phyloP scores from a whole-genome alignment of 2,113 vertebrate genomes.

The Saccopteryx leptura region DNA sequence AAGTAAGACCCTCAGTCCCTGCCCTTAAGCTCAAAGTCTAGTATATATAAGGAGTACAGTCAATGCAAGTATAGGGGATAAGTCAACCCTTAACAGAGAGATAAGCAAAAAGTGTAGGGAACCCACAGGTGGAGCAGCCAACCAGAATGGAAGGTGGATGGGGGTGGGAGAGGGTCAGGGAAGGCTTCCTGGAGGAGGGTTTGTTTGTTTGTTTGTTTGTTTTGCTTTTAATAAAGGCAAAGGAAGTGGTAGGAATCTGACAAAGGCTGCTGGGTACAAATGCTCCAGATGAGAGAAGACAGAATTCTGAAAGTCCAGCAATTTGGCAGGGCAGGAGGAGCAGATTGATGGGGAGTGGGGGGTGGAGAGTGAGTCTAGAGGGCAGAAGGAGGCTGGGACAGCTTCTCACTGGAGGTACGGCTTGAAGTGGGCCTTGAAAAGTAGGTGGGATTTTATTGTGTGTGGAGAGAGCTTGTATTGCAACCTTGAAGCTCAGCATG shows the following conservation, averaged over 20 bases:
- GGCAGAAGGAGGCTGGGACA: not conserved
- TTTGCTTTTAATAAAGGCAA: not conserved
- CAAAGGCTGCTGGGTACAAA: not conserved
- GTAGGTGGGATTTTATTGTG: not conserved
- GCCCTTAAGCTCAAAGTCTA: not conserved
- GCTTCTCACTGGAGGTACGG: not conserved
- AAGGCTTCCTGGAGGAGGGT: slow-evolving; percentile 39
- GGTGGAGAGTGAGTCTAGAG: not conserved
- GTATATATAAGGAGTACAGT: not conserved
- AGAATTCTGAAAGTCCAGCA: slow-evolving; percentile 14
- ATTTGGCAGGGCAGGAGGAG: not conserved
- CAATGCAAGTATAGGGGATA: not conserved
- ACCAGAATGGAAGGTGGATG: not conserved
- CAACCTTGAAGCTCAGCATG: not conserved
- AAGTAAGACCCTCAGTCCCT: not conserved
- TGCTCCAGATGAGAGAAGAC: not conserved
- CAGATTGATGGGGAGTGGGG: not conserved
- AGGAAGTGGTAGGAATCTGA: not conserved
- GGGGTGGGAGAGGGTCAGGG: not conserved
- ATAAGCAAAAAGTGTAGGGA: not conserved
- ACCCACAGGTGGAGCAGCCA: not conserved
- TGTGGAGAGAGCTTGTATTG: not conserved
- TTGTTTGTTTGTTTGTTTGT: not conserved
- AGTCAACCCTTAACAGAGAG: not conserved
- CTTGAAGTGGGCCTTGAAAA: not conserved